Conservation (phyloP, 2,888 invertebrate genomes). For the Idaea dimidiata region DNA sequence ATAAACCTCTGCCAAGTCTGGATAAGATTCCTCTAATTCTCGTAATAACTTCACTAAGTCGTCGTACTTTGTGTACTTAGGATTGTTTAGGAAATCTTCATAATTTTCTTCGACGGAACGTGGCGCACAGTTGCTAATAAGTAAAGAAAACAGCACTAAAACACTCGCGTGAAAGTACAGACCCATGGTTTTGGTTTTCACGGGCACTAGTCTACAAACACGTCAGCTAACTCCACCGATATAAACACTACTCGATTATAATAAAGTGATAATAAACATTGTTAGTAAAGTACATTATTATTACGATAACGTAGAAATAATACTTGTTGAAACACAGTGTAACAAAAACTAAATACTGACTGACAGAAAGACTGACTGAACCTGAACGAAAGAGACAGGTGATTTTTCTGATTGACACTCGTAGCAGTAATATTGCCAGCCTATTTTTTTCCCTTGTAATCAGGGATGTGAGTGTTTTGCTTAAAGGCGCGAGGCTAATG, state of each 20-base stretch:
- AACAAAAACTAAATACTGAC: too few species aligned
- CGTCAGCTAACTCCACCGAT: neutral
- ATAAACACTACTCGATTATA: neutral
- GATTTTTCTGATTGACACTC: too few species aligned
- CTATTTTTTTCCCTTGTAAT: too few species aligned
- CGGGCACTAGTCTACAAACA: neutral
- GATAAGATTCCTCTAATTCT: slow-evolving; percentile 82
- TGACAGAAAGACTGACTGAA: too few species aligned
- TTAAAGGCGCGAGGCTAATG: too few species aligned
- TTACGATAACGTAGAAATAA: neutral
- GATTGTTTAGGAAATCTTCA: slow-evolving; percentile 80
- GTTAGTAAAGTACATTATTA: neutral
- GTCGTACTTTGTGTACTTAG: slow-evolving; percentile 86
- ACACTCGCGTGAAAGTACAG: slow-evolving; percentile 47
- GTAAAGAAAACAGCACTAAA: slow-evolving; percentile 56
- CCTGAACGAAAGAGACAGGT: too few species aligned
- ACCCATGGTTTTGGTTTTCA: slow-evolving; percentile 43
- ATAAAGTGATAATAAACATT: neutral
- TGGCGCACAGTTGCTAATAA: slow-evolving; percentile 53
- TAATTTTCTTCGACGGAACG: slow-evolving; percentile 57
- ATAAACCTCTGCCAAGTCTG: slow-evolving; percentile 85
- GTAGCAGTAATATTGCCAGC: too few species aligned
- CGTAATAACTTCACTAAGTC: slow-evolving; percentile 84
- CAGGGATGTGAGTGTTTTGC: too few species aligned
- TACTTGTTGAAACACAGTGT: neutral